Evolutionary conservation across 2,888 invertebrate species (phyloP), one percentile per base, ranked within the genome.

Genomic region (Mallateleia sp.): DNA sequence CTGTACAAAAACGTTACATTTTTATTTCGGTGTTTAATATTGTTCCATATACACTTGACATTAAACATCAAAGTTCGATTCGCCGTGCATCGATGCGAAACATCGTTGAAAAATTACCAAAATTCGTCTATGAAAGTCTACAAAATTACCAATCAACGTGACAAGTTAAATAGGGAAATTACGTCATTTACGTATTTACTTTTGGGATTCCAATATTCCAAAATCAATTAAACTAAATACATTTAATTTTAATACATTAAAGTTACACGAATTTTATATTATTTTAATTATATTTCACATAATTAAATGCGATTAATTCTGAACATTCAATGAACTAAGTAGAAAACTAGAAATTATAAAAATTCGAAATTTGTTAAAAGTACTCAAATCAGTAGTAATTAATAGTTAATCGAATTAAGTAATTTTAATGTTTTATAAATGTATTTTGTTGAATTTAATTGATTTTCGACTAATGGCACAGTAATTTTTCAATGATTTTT

Each of bases 51-150:
- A 82, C 79, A 78, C 32, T 82, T 74, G 87, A 91, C 90, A 90
- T 89, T 84, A n/a, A 75, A 90, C 88, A 89, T 90, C 88, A 85
- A 91, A 85, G 60, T 71, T 85, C 87, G 81, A 79, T 69, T 88
- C 80, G 72, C 85, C 72, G 66, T 32, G 54, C 38, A n/a, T 56
- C 34, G 66, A 67, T 32, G 67, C n/a, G 60, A 75, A 67, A 60
- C 4, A 60, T 82, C 74, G 67, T 82, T 82, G 81, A 82, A 82
- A 74, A 75, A 82, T 82, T 75, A 74, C 67, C 62, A 56, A 75
- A 67, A 45, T n/a, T 28, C 14, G 32, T n/a, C 47, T 67, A 58
- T 25, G 47, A 67, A 67, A 67, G 60, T 69, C 60, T 69, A 78
- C 50, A 69, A 67, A 78, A 78, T 54, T 50, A 56, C 50, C 42